Conservation (phyloP, 2,797 vertebrate genomes). For the Myotis daubentonii region DNA sequence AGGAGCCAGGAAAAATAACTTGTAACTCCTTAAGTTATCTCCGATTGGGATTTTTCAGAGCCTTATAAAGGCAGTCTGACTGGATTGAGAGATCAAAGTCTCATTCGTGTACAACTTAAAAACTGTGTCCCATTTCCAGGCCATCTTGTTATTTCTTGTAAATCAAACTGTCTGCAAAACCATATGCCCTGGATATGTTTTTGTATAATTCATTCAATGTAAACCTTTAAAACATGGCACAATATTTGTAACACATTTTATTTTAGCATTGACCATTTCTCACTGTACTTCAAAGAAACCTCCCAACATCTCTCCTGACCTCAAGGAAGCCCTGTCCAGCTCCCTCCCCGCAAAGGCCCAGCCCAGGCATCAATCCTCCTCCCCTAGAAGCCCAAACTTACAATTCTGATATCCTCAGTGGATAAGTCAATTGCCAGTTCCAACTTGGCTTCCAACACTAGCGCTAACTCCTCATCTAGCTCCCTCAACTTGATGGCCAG, state of each 20-base stretch:
- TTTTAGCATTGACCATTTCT: background rate
- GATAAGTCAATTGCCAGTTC: background rate
- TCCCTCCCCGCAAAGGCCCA: background rate
- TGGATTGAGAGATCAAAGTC: background rate
- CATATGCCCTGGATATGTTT: background rate
- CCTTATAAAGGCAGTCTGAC: background rate
- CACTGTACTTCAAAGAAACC: background rate
- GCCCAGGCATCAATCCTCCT: background rate
- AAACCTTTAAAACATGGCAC: background rate
- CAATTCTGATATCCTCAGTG: background rate
- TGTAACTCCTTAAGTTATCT: background rate
- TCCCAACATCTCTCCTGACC: background rate
- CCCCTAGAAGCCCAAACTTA: background rate
- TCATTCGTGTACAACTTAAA: background rate
- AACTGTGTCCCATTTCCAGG: background rate
- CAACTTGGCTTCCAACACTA: background rate
- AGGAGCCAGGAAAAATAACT: background rate
- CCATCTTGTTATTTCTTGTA: background rate
- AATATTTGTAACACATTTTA: background rate
- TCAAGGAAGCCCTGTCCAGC: background rate
- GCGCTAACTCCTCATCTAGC: accelerated
- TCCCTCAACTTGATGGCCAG: accelerated
- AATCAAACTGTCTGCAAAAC: background rate
- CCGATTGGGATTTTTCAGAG: background rate
- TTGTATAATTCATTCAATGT: background rate